Evolutionary conservation across 2,797 vertebrate genomes (phyloP).

Genomic region (Luscinia luscinia): DNA sequence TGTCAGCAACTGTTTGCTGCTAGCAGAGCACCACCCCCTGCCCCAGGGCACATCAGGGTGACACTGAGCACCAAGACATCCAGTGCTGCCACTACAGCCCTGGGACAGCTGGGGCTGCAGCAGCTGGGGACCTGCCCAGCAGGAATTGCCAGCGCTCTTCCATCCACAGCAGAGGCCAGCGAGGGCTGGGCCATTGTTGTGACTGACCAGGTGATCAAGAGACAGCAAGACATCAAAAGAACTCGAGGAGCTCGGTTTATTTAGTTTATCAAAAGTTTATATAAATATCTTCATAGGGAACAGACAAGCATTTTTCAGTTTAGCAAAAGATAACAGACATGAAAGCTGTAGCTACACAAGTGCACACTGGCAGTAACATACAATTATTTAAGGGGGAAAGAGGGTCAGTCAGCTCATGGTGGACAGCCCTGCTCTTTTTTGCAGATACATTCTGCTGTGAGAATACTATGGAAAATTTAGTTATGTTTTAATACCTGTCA

Average conservation of each 20-base stretch:
- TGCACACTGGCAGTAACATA: background rate
- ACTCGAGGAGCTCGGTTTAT: slow-evolving; percentile 59
- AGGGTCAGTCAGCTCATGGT: background rate
- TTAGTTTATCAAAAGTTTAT: slow-evolving; percentile 53
- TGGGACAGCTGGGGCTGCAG: background rate
- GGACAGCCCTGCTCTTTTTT: background rate
- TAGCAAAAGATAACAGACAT: background rate
- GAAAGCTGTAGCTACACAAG: slow-evolving; percentile 2
- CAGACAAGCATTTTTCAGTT: slow-evolving; percentile 42
- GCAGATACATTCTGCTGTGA: background rate
- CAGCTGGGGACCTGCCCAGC: background rate
- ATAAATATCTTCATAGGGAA: slow-evolving; percentile 22
- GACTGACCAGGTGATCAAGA: background rate
- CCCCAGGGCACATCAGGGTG: fast-evolving
- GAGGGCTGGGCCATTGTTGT: fast-evolving
- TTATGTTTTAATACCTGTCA: background rate
- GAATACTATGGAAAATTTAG: background rate
- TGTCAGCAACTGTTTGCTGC: slow-evolving; percentile 13
- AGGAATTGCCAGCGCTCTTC: background rate
- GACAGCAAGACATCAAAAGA: slow-evolving; percentile 34
- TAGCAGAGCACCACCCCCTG: background rate
- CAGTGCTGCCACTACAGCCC: background rate
- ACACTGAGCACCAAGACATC: fast-evolving
- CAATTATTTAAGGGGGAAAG: background rate
- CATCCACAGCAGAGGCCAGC: background rate